Evolutionary conservation across 2,797 vertebrate genomes (phyloP), one percentile per base, ranked within the genome.

Genomic region (Naso thynnoides): DNA sequence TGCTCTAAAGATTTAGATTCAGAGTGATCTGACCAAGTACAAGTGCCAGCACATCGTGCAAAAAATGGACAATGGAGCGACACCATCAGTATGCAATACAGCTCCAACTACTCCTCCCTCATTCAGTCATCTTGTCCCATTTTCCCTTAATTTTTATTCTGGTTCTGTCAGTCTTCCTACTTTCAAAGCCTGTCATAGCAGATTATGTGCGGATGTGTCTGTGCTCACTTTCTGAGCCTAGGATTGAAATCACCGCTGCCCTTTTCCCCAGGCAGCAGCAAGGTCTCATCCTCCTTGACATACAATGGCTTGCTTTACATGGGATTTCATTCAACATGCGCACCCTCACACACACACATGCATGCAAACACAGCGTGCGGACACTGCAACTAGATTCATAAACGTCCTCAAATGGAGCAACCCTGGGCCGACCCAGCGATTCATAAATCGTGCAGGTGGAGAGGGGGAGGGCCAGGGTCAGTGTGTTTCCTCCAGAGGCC

Each of bases 401-500:
- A 75, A 72, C 19, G 87, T 82, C 85, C 91, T 85, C 83, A 81
- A 75, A 81, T 68, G 8, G 3, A 75, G 83, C 84, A 85, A 88
- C 89, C 89, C 87, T 89, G 89, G 74, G n/a, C 57, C 66, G 67
- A 87, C 85, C 82, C 83, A 9, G 76, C 0, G 64, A 84, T 80
- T 88, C 84, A 90, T 92, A 90, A 92, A 93, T 93, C 77, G 87
- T 81, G 82, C 76, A 79, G 88, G 91, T 89, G 78, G 61, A 76
- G 79, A 65, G 73, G 71, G 55, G 86, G 85, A 78, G 83, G 76
- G 81, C 82, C 88, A 88, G 89, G 91, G 91, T 93, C 92, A 91
- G 41, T 52, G 76, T 88, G 88, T 91, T 93, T 93, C 91, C 93
- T 92, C 89, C 91, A 83, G 88, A 91, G 92, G 93, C 91, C 91